phyloP scores from a whole-genome alignment of 2,113 vertebrate genomes.

The Phrynosoma platyrhinos region DNA sequence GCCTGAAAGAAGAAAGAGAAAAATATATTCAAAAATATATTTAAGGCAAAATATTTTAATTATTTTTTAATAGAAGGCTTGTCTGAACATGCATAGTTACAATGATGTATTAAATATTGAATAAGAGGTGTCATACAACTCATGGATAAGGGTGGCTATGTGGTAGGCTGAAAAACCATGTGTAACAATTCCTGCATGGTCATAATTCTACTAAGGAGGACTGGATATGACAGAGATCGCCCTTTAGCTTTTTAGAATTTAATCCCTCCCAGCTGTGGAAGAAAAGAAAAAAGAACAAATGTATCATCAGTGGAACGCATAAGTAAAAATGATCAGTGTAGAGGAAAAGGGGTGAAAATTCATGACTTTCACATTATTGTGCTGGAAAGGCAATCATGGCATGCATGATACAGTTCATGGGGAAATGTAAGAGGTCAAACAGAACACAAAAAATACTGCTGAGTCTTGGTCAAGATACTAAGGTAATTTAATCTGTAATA shows the following conservation, averaged over 20 bases:
- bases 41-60: constrained; percentile 29
- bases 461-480: constrained; percentile 23
- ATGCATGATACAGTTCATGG: constrained; percentile 14
- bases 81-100: constrained; percentile 20
- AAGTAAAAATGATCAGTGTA: constrained; percentile 52
- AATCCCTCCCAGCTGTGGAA: not conserved
- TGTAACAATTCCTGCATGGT: not conserved
- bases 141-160: not conserved
- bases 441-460: not conserved
- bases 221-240: not conserved
- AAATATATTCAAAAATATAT: constrained; percentile 56
- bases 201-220: not conserved
- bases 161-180: not conserved
- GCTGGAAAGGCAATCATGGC: not conserved
- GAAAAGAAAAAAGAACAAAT: not conserved
- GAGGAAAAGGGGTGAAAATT: constrained; percentile 19
- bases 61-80: constrained; percentile 3
- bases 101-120: not conserved
- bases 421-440: constrained; percentile 49
- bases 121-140: not conserved
- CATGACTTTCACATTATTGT: not conserved
- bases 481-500: not conserved
- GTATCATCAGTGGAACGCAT: constrained; percentile 34
- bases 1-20: constrained; percentile 75
- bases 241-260: not conserved